These are phyloP conservation scores for Ceramica pisi DNA, from an alignment of 2,888 invertebrate genomes.

Conservation along the genomic window DNA sequence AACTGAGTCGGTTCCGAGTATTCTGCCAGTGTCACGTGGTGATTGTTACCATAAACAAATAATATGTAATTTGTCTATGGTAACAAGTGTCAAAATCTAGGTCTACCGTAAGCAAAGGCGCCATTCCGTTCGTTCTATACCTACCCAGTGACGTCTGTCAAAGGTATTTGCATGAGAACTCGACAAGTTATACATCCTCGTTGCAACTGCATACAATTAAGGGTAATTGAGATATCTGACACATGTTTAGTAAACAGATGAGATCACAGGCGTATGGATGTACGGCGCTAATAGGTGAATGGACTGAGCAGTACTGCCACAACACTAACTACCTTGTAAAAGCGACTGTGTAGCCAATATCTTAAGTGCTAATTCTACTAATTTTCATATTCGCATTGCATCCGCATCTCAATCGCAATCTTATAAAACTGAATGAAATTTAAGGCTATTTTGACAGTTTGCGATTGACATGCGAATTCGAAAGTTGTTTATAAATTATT, in stretches of 20 bases:
- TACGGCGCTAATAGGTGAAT: background rate
- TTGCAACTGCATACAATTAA: conserved; percentile 57
- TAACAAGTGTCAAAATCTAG: background rate
- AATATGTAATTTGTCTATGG: no score
- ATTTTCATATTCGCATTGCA: no score
- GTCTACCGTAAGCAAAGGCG: background rate
- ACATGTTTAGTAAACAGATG: conserved; percentile 50
- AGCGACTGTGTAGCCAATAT: background rate
- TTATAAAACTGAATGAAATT: no score
- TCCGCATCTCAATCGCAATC: no score
- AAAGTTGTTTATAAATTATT: no score
- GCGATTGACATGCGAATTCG: no score
- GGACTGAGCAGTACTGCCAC: background rate
- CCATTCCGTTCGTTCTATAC: background rate
- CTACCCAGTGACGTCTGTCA: conserved; percentile 10
- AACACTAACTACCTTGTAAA: background rate
- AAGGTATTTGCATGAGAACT: conserved; percentile 32
- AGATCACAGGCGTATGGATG: conserved; percentile 40
- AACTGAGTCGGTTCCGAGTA: no score
- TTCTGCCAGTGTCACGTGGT: no score
- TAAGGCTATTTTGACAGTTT: no score
- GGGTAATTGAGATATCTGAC: conserved; percentile 42
- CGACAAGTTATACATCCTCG: conserved; percentile 20
- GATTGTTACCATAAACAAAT: no score
- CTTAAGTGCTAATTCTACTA: no score